Evolutionary conservation across 2,888 invertebrate genomes (phyloP).

Genomic region (Megastigmus dorsalis): DNA sequence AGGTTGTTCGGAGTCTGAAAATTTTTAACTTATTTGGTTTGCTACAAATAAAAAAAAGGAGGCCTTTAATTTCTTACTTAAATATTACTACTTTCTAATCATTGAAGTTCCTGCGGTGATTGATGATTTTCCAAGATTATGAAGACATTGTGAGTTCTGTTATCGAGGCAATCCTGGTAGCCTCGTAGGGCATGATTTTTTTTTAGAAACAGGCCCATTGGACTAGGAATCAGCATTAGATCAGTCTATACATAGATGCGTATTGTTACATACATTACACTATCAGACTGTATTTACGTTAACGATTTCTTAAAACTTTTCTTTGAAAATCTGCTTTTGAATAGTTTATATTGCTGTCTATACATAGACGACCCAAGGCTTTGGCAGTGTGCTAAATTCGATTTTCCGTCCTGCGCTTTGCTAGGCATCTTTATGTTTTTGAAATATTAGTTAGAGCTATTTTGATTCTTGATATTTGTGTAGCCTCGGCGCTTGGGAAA

Average conservation of each 20-base stretch:
- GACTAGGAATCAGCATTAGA: slow-evolving; percentile 73
- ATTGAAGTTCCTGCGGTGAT: slow-evolving; percentile 46
- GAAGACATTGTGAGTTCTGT: slow-evolving; percentile 57
- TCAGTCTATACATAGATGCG: slow-evolving; percentile 68
- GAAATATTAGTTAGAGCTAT: slow-evolving; percentile 14
- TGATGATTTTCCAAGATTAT: slow-evolving; percentile 58
- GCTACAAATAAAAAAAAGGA: slow-evolving; percentile 37
- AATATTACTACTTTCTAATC: slow-evolving; percentile 44
- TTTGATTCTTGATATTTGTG: slow-evolving; percentile 17
- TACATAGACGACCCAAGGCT: slow-evolving; percentile 74
- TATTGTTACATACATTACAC: slow-evolving; percentile 29
- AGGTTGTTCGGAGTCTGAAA: background rate
- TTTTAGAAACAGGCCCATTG: slow-evolving; percentile 65
- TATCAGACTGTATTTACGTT: slow-evolving; percentile 10
- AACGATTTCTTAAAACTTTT: slow-evolving; percentile 21
- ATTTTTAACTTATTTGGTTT: background rate
- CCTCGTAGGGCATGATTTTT: slow-evolving; percentile 57
- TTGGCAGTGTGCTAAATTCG: slow-evolving; percentile 73
- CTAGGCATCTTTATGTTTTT: slow-evolving; percentile 51
- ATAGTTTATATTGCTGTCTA: slow-evolving; percentile 57
- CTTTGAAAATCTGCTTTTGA: slow-evolving; percentile 29
- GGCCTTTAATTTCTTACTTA: slow-evolving; percentile 13
- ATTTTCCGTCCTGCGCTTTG: slow-evolving; percentile 62
- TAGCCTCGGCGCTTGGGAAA: slow-evolving; percentile 33
- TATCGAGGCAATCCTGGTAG: slow-evolving; percentile 56